Conservation (phyloP, 1,140 invertebrate genomes). For the Yoshiicerus persimilis region DNA sequence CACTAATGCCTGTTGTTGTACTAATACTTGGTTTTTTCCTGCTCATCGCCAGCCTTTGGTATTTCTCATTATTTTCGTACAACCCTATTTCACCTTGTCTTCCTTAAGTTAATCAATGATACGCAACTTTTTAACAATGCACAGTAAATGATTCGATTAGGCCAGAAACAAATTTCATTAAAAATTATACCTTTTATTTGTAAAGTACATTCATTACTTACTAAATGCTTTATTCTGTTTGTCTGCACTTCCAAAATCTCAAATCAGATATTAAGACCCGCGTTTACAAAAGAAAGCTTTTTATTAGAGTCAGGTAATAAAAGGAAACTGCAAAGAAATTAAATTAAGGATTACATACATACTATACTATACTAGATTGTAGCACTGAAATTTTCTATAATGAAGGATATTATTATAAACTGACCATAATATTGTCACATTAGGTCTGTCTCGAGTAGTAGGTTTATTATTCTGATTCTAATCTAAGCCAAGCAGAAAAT, state of each 20-base stretch:
- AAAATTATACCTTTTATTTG: too few relatives aligned
- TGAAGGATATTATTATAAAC: too few relatives aligned
- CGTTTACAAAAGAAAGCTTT: not conserved
- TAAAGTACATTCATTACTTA: too few relatives aligned
- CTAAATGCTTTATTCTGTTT: too few relatives aligned
- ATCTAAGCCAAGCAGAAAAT: constrained; percentile 1
- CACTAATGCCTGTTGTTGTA: too few relatives aligned
- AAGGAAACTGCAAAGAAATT: not conserved
- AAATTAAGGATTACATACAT: not conserved
- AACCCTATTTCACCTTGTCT: not conserved
- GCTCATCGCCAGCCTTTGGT: not conserved
- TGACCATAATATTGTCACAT: not conserved
- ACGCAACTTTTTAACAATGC: not conserved
- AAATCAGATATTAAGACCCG: too few relatives aligned
- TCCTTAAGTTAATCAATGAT: too few relatives aligned
- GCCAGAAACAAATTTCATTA: not conserved
- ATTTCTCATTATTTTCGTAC: not conserved
- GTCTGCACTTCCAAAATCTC: too few relatives aligned
- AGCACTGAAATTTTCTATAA: too few relatives aligned
- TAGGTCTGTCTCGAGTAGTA: not conserved
- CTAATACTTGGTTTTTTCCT: too few relatives aligned
- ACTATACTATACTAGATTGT: too few relatives aligned
- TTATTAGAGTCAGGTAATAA: not conserved
- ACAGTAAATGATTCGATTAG: too few relatives aligned
- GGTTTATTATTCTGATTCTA: not conserved